These are phyloP conservation scores for Notodonta ziczac DNA, from an alignment of 2,888 invertebrate species.

Conservation along the genomic window DNA sequence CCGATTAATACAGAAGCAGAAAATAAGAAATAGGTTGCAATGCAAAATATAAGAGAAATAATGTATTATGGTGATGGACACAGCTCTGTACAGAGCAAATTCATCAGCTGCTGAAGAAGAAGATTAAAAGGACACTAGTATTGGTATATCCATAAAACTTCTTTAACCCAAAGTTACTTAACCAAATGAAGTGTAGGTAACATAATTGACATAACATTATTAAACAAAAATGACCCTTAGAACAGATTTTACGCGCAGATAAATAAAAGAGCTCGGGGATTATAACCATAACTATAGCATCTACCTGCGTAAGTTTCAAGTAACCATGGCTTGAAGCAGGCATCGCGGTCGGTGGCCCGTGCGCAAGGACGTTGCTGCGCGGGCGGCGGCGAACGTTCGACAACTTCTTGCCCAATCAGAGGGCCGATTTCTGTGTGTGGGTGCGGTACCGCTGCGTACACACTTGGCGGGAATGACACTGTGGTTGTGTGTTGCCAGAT, in stretches of 20 bases:
- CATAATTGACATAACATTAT: neutral
- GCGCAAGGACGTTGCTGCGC: conserved; percentile 83
- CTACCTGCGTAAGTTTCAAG: conserved; percentile 46
- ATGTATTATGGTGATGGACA: no score
- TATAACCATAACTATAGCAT: conserved; percentile 17
- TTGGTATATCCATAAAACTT: no score
- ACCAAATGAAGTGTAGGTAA: neutral
- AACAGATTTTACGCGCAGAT: conserved; percentile 1
- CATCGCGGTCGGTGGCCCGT: conserved; percentile 72
- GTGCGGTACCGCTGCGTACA: conserved; percentile 43
- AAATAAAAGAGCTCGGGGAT: conserved; percentile 8
- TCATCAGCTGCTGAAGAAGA: no score
- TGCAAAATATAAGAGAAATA: no score
- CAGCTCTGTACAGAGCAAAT: no score
- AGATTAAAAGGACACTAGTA: no score
- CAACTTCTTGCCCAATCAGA: conserved; percentile 62
- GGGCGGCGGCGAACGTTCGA: conserved; percentile 69
- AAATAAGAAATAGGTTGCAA: no score
- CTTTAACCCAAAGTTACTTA: no score
- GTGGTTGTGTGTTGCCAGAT: conserved; percentile 50
- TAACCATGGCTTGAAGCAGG: conserved; percentile 48
- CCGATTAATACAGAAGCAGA: no score
- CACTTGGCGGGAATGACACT: conserved; percentile 56
- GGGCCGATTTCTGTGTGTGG: conserved; percentile 31
- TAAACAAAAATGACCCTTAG: neutral